These are phyloP conservation scores for Athalia rosae DNA, from an alignment of 2,888 invertebrate genomes.

Conservation along the genomic window DNA sequence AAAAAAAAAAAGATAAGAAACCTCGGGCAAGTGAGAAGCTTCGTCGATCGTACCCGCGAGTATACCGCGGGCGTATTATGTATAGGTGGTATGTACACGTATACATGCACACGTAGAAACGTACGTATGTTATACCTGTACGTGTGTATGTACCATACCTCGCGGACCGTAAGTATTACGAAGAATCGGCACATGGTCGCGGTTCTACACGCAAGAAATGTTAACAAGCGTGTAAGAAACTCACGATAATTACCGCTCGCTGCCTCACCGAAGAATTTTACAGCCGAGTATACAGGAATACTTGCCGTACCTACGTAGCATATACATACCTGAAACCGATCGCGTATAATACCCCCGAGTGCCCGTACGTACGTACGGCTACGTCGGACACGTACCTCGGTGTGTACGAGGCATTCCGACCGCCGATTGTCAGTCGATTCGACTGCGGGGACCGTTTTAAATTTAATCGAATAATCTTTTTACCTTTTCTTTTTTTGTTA, in stretches of 20 bases:
- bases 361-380: neutral
- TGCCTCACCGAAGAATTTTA: slow-evolving; percentile 13
- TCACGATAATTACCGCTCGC: slow-evolving; percentile 60
- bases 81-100: neutral
- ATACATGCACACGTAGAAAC: no score
- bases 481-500: no score
- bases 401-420: no score
- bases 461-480: no score
- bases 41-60: no score
- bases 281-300: neutral
- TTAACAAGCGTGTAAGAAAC: slow-evolving; percentile 62
- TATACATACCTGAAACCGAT: neutral
- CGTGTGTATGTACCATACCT: neutral
- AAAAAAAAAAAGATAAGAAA: neutral
- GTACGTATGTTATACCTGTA: neutral
- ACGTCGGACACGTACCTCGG: no score
- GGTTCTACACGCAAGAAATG: slow-evolving; percentile 46
- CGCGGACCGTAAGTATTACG: neutral
- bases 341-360: neutral
- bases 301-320: slow-evolving; percentile 1
- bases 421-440: no score
- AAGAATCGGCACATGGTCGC: slow-evolving; percentile 34
- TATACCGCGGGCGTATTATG: no score
- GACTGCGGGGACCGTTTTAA: no score
- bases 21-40: slow-evolving; percentile 14